Conservation (phyloP, 2,797 vertebrate genomes). For the Sebastes baramenuke region DNA sequence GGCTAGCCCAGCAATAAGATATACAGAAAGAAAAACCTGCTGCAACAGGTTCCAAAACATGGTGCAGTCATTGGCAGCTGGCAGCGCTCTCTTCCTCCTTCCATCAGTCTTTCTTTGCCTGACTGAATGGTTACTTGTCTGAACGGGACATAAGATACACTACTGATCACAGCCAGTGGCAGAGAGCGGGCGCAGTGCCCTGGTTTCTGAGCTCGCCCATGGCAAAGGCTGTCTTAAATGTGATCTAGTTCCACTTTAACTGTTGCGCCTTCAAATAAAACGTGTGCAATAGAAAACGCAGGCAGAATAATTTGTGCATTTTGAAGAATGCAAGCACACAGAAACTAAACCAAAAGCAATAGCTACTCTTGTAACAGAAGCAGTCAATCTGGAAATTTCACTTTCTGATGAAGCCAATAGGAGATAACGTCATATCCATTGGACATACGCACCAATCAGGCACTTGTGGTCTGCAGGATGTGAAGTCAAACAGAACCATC, state of each 20-base stretch:
- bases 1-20: constrained; percentile 69
- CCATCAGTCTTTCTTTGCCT: constrained; percentile 64
- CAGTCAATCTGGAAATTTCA: constrained; percentile 5
- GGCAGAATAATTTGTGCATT: neutral
- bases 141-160: constrained; percentile 74
- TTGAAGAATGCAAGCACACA: neutral
- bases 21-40: constrained; percentile 78
- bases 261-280: constrained; percentile 23
- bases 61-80: constrained; percentile 69
- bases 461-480: neutral
- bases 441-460: constrained; percentile 13
- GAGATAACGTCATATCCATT: neutral
- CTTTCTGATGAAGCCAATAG: neutral
- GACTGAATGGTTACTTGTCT: constrained; percentile 67
- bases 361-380: neutral
- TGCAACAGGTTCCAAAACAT: constrained; percentile 79
- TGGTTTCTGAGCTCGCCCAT: constrained; percentile 47
- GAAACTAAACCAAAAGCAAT: neutral
- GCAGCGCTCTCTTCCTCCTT: constrained; percentile 64
- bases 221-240: constrained; percentile 31
- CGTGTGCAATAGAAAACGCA: constrained; percentile 4
- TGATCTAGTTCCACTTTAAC: constrained; percentile 30
- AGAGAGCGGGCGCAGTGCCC: constrained; percentile 51
- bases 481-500: constrained; percentile 3
- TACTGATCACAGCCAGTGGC: constrained; percentile 60